Evolutionary conservation across 2,113 vertebrate genomes (phyloP).

Genomic region (Podilymbus podiceps): DNA sequence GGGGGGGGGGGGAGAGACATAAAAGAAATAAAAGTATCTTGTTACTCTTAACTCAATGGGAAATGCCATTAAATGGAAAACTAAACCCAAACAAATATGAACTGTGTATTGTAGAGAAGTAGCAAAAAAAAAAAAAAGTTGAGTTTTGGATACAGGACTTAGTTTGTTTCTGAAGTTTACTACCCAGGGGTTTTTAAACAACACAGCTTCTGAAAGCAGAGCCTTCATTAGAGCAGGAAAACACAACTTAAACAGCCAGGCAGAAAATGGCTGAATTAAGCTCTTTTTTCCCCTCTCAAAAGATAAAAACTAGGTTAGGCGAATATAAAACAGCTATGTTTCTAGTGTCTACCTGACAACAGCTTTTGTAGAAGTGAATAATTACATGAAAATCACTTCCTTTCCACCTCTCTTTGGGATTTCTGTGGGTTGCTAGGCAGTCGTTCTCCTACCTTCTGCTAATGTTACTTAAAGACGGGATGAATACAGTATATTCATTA

Average conservation of each 20-base stretch:
- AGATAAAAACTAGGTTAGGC: conserved; percentile 81
- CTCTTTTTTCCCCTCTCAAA: conserved; percentile 72
- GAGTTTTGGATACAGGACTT: neutral
- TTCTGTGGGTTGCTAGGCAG: conserved; percentile 79
- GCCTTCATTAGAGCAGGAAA: conserved; percentile 60
- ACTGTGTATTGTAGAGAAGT: neutral
- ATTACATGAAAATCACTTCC: conserved; percentile 84
- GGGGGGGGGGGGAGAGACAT: no score
- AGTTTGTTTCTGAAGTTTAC: conserved; percentile 49
- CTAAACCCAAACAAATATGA: conserved; percentile 28
- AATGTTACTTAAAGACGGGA: conserved; percentile 70
- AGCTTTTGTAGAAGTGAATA: conserved; percentile 80
- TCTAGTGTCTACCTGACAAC: conserved; percentile 82
- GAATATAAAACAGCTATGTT: conserved; percentile 80
- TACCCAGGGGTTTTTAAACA: conserved; percentile 27
- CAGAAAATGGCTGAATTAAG: conserved; percentile 78
- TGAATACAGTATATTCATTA: conserved; percentile 71
- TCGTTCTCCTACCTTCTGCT: conserved; percentile 65
- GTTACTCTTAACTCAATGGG: neutral
- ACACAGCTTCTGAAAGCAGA: conserved; percentile 54
- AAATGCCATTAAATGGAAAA: neutral
- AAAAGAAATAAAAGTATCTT: neutral
- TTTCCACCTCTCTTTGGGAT: conserved; percentile 76
- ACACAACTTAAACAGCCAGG: conserved; percentile 67
- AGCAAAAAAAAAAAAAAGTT: neutral